Conservation (phyloP, 2,797 vertebrate genomes). For the Mormyrops attenuatus region DNA sequence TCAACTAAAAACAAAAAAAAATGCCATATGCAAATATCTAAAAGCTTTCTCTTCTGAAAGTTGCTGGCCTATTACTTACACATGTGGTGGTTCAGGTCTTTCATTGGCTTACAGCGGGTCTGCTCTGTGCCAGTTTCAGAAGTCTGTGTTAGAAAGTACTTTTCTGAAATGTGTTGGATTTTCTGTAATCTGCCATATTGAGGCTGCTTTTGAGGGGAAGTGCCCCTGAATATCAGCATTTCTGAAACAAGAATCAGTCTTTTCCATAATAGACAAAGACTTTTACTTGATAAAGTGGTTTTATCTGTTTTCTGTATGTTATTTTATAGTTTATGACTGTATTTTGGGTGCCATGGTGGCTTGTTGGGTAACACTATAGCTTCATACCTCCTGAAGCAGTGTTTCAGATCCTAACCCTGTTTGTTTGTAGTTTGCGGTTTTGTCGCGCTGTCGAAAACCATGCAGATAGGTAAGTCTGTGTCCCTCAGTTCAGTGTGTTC, state of each 20-base stretch:
- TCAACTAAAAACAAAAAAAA: not conserved
- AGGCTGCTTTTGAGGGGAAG: not conserved
- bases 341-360: not conserved
- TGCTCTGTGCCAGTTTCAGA: not conserved
- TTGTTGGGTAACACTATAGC: not conserved
- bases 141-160: not conserved
- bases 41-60: not conserved
- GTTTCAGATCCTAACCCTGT: not conserved
- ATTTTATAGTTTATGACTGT: not conserved
- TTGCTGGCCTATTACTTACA: not conserved
- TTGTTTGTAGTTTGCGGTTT: not conserved
- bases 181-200: not conserved
- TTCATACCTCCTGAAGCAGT: not conserved
- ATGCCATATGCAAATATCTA: not conserved
- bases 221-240: not conserved
- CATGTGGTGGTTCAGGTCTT: not conserved
- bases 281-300: not conserved
- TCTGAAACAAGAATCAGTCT: not conserved
- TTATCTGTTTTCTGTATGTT: not conserved
- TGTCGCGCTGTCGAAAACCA: not conserved
- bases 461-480: not conserved
- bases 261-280: not conserved
- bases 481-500: not conserved
- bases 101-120: not conserved
- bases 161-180: not conserved